Conservation (phyloP, 23 tunicate genomes). For the Trididemnum miniatum region DNA sequence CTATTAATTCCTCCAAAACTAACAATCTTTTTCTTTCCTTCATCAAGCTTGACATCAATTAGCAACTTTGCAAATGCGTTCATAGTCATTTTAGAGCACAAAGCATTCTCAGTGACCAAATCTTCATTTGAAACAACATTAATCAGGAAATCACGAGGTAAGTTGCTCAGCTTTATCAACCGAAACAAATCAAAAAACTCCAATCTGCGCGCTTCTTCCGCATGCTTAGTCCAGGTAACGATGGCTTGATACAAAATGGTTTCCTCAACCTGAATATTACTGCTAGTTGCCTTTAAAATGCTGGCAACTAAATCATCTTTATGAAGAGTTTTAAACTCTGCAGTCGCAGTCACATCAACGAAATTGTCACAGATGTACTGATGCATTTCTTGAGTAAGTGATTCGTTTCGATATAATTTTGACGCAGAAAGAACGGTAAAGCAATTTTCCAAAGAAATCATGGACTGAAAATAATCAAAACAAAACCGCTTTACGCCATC, state of each 20-base stretch:
- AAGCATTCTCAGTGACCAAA: not conserved
- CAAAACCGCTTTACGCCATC: slow-evolving; percentile 15
- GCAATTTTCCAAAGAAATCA: not conserved
- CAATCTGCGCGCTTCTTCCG: not conserved
- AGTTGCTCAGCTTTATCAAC: not conserved
- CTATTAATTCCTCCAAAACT: not conserved
- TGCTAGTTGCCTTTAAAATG: not conserved
- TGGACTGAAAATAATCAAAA: not conserved
- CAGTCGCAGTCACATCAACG: not conserved
- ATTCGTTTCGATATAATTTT: not conserved
- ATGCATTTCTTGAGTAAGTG: not conserved
- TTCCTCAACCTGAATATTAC: not conserved
- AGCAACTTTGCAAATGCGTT: not conserved
- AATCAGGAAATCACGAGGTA: not conserved
- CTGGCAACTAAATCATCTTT: not conserved
- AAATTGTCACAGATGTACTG: not conserved
- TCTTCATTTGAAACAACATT: not conserved
- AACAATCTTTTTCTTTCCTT: not conserved
- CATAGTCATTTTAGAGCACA: not conserved
- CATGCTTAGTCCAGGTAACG: slow-evolving; percentile 12
- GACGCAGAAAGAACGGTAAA: not conserved
- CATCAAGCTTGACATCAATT: not conserved
- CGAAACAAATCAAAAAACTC: slow-evolving; percentile 5
- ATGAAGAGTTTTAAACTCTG: not conserved
- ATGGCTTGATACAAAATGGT: slow-evolving; percentile 2